These are phyloP conservation scores for Brenthis daphne DNA, from an alignment of 2,888 invertebrate species.

Conservation along the genomic window DNA sequence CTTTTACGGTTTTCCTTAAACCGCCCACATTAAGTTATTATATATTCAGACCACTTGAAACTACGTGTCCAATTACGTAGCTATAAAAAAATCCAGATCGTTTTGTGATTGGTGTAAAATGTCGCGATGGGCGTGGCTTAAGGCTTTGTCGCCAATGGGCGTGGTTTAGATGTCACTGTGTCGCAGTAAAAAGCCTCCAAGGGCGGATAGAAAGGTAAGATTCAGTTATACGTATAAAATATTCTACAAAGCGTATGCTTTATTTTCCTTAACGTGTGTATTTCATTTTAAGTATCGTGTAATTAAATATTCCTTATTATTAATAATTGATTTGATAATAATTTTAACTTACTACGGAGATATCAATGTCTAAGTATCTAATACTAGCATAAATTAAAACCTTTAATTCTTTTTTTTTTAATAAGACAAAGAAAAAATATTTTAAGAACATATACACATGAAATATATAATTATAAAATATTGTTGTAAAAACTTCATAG, in stretches of 20 bases:
- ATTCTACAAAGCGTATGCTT: too few species aligned
- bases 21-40: conserved; percentile 28
- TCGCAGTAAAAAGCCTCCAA: conserved; percentile 65
- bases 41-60: conserved; percentile 33
- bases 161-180: conserved; percentile 74
- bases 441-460: not conserved
- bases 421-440: too few species aligned
- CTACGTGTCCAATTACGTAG: conserved; percentile 32
- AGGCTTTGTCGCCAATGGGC: conserved; percentile 77
- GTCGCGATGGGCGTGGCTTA: conserved; percentile 73
- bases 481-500: not conserved
- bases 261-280: too few species aligned
- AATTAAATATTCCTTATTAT: too few species aligned
- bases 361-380: too few species aligned
- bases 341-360: too few species aligned
- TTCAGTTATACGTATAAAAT: conserved; percentile 3
- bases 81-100: conserved; percentile 54
- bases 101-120: conserved; percentile 68
- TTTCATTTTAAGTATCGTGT: too few species aligned
- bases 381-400: too few species aligned
- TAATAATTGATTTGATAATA: too few species aligned
- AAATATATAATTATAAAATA: not conserved
- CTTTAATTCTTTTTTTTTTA: too few species aligned
- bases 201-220: conserved; percentile 41
- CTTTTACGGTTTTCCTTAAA: conserved; percentile 14